phyloP scores from a whole-genome alignment of 2,797 vertebrate species.

The Otolemur crassicaudatus region DNA sequence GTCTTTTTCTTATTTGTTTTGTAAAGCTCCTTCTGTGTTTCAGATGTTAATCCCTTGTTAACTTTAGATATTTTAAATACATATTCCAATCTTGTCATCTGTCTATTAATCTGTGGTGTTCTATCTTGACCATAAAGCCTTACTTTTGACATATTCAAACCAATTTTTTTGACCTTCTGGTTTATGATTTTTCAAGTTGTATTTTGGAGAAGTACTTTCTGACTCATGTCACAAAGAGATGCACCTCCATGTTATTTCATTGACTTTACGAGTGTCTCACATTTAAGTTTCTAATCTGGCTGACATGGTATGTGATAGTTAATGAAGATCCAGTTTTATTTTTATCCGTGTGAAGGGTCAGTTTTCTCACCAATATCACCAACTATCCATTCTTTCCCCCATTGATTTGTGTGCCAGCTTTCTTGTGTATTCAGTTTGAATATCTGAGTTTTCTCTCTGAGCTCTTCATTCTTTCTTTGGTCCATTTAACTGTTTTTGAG shows the following conservation, averaged over 20 bases:
- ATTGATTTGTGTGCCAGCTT: neutral
- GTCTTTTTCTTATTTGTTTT: constrained; percentile 19
- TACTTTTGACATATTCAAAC: neutral
- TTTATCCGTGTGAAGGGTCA: neutral
- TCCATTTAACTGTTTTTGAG: neutral
- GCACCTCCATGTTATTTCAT: neutral
- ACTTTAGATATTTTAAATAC: constrained; percentile 7
- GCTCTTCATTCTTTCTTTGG: neutral
- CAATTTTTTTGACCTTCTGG: neutral
- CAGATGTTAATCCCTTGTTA: constrained; percentile 4
- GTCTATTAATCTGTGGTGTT: neutral
- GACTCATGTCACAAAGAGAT: neutral
- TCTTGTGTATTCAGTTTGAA: neutral
- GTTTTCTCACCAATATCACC: neutral
- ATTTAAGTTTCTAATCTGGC: neutral
- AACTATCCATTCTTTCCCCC: neutral
- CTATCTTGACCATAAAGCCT: neutral
- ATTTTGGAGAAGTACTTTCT: constrained; percentile 26
- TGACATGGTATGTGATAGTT: neutral
- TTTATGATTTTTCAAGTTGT: constrained; percentile 49
- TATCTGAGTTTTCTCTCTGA: neutral
- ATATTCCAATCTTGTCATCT: neutral
- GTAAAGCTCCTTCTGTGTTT: neutral
- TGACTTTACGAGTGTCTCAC: neutral
- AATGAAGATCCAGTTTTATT: neutral